These are phyloP conservation scores for Thymelicus lineola DNA, from an alignment of 2,888 invertebrate species.

Conservation along the genomic window DNA sequence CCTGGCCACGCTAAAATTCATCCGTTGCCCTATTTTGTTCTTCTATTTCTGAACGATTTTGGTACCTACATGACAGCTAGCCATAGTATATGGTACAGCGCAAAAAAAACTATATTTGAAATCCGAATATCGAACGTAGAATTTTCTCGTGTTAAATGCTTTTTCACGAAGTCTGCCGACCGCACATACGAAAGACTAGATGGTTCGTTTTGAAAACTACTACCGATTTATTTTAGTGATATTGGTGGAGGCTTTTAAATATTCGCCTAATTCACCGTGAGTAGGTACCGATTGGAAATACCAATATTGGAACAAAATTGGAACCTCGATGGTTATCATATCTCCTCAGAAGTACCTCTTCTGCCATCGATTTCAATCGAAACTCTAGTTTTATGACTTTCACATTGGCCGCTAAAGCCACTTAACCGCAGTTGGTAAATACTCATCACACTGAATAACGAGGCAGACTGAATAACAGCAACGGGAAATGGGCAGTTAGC, in stretches of 20 bases:
- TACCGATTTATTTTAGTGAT: slow-evolving; percentile 27
- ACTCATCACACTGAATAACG: too few species aligned
- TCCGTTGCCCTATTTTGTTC: slow-evolving; percentile 27
- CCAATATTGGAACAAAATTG: too few species aligned
- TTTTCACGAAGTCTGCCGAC: slow-evolving; percentile 27
- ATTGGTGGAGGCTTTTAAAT: slow-evolving; percentile 15
- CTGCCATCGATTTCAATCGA: too few species aligned
- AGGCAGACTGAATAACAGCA: too few species aligned
- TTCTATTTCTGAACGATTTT: slow-evolving; percentile 28
- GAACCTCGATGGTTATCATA: too few species aligned
- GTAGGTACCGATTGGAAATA: background rate
- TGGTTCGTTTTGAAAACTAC: slow-evolving; percentile 24
- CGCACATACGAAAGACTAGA: slow-evolving; percentile 19
- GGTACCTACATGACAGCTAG: slow-evolving; percentile 35
- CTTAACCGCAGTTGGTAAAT: too few species aligned
- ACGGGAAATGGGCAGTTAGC: too few species aligned
- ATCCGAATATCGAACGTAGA: slow-evolving; percentile 28
- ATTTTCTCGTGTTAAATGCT: slow-evolving; percentile 26
- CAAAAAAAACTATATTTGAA: slow-evolving; percentile 35
- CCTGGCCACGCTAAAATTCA: slow-evolving; percentile 20
- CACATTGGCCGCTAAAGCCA: too few species aligned
- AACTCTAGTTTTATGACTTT: too few species aligned
- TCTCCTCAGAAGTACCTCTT: too few species aligned
- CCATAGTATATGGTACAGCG: slow-evolving; percentile 18
- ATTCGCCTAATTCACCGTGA: background rate